Base-by-base conservation (phyloP, 2,797 vertebrate genomes). In the Clarias pachynema region DNA sequence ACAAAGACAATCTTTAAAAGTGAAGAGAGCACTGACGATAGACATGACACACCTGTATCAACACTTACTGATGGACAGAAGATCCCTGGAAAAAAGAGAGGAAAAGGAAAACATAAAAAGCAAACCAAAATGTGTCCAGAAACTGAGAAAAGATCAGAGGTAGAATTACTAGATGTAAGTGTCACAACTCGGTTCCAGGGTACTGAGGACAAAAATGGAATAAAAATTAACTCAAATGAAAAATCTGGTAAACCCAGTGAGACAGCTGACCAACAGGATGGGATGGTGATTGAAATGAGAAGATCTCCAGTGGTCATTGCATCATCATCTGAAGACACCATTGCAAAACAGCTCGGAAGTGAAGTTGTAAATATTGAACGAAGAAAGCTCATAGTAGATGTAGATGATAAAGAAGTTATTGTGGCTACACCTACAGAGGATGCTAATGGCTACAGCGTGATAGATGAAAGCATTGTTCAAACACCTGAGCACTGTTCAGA, bases 201-300 rank as follows among this genome's bases (percentile, higher is more conserved):
- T 65, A 88, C 65, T 57, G 93, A 94, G 86, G 87, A 85, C 85
- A 94, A 92, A 89, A 94, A 91, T 34, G 44, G 82, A 93, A 92
- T 85, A 91, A 69, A 75, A 93, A 86, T 84, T 91, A 70, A 82
- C 93, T 89, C 88, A 92, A 91, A 49, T 89, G 78, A 62, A 93
- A 90, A 63, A 66, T 79, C 24, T 73, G 37, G 2, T 70, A 60
- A 63, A 40, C 20, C 3, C n/a, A 49, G 16, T 5, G 2, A 14
- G 7, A 84, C 92, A 59, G 16, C 77, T n/a, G 79, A 88, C 73
- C 78, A 87, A 20, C 82, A 74, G 60, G 44, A 26, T 40, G 66
- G 34, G 29, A 37, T 59, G 14, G 70, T 44, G 8, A 15, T 68
- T 56, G 53, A 85, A 5, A 31, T n/a, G n/a, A 15, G 37, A n/a